Evolutionary conservation across 2,888 invertebrate genomes (phyloP), one percentile per base, ranked within the genome.

Genomic region (Sialis fuliginosa): DNA sequence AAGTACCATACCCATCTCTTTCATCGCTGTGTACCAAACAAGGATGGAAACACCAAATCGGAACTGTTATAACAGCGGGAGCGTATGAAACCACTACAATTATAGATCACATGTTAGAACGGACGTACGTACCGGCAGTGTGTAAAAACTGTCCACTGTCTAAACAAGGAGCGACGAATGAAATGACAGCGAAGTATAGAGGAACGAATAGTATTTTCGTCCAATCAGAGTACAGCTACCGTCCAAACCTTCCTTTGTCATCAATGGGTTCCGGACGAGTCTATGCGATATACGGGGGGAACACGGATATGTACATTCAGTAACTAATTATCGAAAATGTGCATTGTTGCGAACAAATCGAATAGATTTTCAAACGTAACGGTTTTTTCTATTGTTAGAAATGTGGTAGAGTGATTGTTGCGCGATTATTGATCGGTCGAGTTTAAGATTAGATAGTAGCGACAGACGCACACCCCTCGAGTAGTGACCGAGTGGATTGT

Each of bases 221-320:
- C 77, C 77, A 76, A 76, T 77, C 71, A 70, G 67, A 68, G 63
- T 62, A 67, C 67, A 69, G 69, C 69, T 68, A 64, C 62, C 57
- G 59, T 60, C 67, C 68, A 70, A 70, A 71, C 74, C 74, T 73
- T 74, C 74, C 75, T 76, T 74, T 75, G 75, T 76, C 76, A 77
- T 77, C 76, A 77, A 77, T 77, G 76, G 73, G 72, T 70, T 69
- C 70, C 69, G 72, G 76, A 65, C 69, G 68, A 71, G 72, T 75
- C 71, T 69, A 74, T 66, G 65, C 61, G 59, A 55, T 60, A 60
- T 58, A 56, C 54, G 58, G 59, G 63, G 66, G 56, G 54, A 52
- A 48, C 47, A 49, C 48, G 49, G 44, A 41, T 39, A 10, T 39
- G 39, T 39, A 13, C 6, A 13, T 39, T 13, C 10, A 13, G 10